Conservation (phyloP, 2,113 vertebrate genomes). For the Notothenia rossii region DNA sequence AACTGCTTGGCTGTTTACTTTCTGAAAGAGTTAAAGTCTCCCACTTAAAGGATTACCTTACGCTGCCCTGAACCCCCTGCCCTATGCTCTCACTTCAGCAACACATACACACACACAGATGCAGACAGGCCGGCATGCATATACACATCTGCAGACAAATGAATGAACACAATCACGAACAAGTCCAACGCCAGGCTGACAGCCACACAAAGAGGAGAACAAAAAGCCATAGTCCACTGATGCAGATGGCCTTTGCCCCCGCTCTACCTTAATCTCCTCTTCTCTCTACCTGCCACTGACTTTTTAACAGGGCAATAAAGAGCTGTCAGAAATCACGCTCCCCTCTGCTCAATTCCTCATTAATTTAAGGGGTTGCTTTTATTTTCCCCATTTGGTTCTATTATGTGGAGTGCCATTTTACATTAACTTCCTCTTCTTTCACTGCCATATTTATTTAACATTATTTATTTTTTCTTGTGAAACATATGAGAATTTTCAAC, state of each 20-base stretch:
- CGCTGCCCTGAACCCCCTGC: constrained; percentile 78
- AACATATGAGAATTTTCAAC: neutral
- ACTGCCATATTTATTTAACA: neutral
- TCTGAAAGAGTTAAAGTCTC: constrained; percentile 82
- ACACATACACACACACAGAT: constrained; percentile 47
- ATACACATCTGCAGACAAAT: constrained; percentile 28
- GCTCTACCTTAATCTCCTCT: constrained; percentile 31
- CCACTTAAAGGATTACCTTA: constrained; percentile 85
- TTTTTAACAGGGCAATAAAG: constrained; percentile 43
- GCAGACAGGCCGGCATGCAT: constrained; percentile 5
- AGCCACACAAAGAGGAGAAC: constrained; percentile 65
- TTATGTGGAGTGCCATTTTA: neutral
- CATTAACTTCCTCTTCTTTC: constrained; percentile 8
- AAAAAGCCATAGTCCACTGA: constrained; percentile 56
- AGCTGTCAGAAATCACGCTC: constrained; percentile 16
- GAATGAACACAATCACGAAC: constrained; percentile 7
- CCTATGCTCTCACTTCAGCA: constrained; percentile 51
- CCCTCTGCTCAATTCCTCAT: constrained; percentile 3
- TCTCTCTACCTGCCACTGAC: constrained; percentile 42
- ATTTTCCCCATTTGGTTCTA: constrained; percentile 6
- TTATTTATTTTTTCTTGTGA: neutral
- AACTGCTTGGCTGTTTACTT: constrained; percentile 85
- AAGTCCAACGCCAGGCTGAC: constrained; percentile 32
- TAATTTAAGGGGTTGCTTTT: constrained; percentile 22
- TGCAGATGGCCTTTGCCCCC: constrained; percentile 55